These are phyloP conservation scores for Cheirogaleus medius DNA, from an alignment of 2,113 vertebrate genomes.

Conservation along the genomic window DNA sequence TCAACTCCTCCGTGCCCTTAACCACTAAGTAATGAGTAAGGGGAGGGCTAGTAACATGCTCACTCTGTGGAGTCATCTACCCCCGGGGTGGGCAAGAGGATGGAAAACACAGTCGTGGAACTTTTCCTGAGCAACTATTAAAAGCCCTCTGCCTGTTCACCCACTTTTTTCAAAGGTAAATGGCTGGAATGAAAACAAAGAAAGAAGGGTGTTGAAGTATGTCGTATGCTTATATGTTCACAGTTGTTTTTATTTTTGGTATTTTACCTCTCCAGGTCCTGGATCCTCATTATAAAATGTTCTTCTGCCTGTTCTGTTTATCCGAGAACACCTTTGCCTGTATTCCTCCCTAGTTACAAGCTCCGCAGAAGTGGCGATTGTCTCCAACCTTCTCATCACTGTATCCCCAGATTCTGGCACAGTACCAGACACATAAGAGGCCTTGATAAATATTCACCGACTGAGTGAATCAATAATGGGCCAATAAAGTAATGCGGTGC, in stretches of 20 bases:
- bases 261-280: not conserved
- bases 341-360: not conserved
- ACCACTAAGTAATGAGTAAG: not conserved
- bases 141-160: not conserved
- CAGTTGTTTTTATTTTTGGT: not conserved
- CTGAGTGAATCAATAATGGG: not conserved
- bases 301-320: not conserved
- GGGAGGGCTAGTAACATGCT: not conserved
- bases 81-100: fast-evolving
- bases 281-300: not conserved
- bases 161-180: not conserved
- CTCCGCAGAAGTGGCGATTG: not conserved
- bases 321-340: not conserved
- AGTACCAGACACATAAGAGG: not conserved
- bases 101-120: not conserved
- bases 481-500: not conserved
- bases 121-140: not conserved
- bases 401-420: not conserved
- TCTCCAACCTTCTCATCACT: not conserved
- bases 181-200: not conserved
- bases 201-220: not conserved
- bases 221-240: not conserved
- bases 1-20: not conserved
- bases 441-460: not conserved
- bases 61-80: not conserved